A percentile compares a stretch with the other conserved stretches of the same genome.
These are phyloP conservation scores for Hippoglossus stenolepis DNA, from an alignment of 2,113 vertebrate species.

Conservation along the genomic window DNA sequence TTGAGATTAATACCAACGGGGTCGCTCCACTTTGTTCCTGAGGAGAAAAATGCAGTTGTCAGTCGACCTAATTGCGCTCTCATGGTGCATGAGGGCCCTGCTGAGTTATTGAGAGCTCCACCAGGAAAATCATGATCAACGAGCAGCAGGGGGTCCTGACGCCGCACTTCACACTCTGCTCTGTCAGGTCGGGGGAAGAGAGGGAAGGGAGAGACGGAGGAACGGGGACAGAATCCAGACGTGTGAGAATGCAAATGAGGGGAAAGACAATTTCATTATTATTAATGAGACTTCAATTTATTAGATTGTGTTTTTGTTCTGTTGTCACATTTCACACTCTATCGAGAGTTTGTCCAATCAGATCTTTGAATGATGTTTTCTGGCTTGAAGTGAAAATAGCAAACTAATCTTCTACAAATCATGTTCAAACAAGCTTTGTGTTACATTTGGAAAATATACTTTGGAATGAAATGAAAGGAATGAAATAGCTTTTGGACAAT, in stretches of 20 bases:
- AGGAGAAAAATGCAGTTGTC: slow-evolving; percentile 76
- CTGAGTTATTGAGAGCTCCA: slow-evolving; percentile 74
- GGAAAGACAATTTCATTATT: neutral
- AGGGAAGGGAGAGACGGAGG: neutral
- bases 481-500: no score
- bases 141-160: slow-evolving; percentile 67
- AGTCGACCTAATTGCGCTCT: slow-evolving; percentile 73
- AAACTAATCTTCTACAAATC: neutral
- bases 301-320: neutral
- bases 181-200: neutral
- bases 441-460: neutral
- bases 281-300: neutral
- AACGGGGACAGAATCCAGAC: slow-evolving; percentile 1
- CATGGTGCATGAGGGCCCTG: slow-evolving; percentile 66
- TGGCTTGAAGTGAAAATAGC: neutral
- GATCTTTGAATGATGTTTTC: neutral
- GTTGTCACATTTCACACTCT: neutral
- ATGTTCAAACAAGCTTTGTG: neutral
- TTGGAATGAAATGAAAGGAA: no score
- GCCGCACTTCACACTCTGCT: slow-evolving; percentile 30
- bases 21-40: slow-evolving; percentile 54
- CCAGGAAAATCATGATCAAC: slow-evolving; percentile 69
- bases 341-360: neutral
- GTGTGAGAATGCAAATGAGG: neutral
- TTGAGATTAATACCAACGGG: slow-evolving; percentile 67